phyloP scores from a whole-genome alignment of 2,113 vertebrate genomes.

The Passer montanus region DNA sequence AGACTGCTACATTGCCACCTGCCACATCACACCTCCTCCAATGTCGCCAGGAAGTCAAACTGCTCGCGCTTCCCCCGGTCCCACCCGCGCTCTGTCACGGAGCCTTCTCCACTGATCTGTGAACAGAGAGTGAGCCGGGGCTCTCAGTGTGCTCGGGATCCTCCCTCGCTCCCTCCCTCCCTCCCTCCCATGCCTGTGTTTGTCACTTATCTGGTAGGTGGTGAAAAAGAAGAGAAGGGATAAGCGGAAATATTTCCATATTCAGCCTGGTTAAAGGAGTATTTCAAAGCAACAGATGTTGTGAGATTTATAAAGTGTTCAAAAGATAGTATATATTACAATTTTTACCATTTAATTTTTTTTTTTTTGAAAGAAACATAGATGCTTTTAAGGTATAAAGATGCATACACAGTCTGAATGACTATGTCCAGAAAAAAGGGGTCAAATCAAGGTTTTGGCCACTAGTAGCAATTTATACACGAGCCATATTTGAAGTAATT shows the following conservation, averaged over 20 bases:
- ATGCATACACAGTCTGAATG: not conserved
- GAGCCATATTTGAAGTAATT: conserved; percentile 36
- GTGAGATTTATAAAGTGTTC: not conserved
- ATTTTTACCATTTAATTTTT: not conserved
- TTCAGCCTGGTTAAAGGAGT: not conserved
- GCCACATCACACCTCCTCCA: conserved; percentile 52
- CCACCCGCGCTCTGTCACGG: not conserved
- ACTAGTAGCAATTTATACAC: not conserved
- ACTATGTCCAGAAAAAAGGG: not conserved
- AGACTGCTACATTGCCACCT: conserved; percentile 51
- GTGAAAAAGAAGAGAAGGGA: not conserved
- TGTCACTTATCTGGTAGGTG: not conserved
- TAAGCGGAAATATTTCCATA: not conserved
- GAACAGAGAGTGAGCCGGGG: fast-evolving
- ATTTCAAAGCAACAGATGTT: not conserved
- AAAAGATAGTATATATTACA: not conserved
- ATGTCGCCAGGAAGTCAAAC: not conserved
- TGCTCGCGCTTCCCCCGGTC: not conserved
- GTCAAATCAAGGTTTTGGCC: not conserved
- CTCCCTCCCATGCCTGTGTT: not conserved
- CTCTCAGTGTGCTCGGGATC: not conserved
- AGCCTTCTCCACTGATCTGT: not conserved
- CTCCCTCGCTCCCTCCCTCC: not conserved
- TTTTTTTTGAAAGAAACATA: not conserved
- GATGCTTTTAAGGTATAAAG: not conserved